A percentile compares a stretch with the other conserved stretches of the same genome.
Conservation (phyloP, 2,888 invertebrate genomes). For the Polyommatus iphigenia region DNA sequence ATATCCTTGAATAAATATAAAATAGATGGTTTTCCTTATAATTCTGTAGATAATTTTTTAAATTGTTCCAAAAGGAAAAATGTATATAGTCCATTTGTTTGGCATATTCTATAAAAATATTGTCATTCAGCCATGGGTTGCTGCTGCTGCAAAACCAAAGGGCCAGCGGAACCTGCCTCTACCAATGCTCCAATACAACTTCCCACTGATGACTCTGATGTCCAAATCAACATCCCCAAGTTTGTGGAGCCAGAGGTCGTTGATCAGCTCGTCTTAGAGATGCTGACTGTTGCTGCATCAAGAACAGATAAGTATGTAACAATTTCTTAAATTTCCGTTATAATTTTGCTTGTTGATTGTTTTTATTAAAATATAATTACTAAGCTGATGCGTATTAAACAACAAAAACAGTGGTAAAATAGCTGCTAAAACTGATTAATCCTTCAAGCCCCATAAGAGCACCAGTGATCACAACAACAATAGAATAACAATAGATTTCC, state of each 20-base stretch:
- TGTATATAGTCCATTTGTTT: too few species aligned
- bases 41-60: not conserved
- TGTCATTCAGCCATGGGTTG: slow-evolving; percentile 83
- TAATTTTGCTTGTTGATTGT: not conserved
- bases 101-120: not conserved
- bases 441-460: too few species aligned
- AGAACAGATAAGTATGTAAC: slow-evolving; percentile 87
- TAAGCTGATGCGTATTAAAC: too few species aligned
- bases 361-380: too few species aligned
- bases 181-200: slow-evolving; percentile 52
- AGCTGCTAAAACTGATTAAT: too few species aligned
- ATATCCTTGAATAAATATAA: not conserved
- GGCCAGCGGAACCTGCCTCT: slow-evolving; percentile 71
- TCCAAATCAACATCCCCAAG: slow-evolving; percentile 45
- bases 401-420: too few species aligned
- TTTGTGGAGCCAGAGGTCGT: slow-evolving; percentile 71
- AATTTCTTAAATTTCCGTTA: not conserved
- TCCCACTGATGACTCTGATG: slow-evolving; percentile 45
- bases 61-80: too few species aligned
- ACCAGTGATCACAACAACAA: too few species aligned
- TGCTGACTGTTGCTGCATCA: slow-evolving; percentile 88
- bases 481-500: too few species aligned
- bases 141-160: slow-evolving; percentile 87
- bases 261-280: slow-evolving; percentile 89
- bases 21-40: not conserved